Evolutionary conservation across 2,888 invertebrate species (phyloP), one percentile per base, ranked within the genome.

Genomic region (Luffia ferchaultella): DNA sequence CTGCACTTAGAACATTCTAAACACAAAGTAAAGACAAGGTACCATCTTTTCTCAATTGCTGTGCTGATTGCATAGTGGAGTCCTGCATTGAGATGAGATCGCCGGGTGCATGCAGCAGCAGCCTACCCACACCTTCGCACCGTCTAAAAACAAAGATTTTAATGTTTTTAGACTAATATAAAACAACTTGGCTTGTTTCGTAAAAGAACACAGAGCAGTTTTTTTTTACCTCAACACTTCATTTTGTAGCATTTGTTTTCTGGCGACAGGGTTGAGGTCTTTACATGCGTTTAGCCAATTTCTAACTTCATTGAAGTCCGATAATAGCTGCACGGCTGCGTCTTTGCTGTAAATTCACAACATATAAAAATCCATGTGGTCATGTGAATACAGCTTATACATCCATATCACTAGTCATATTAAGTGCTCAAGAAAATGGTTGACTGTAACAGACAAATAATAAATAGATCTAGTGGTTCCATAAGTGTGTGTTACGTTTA

Each of bases 41-140:
- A 79, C 84, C 76, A 56, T 80, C 76, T 64, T 73, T 77, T n/a
- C 75, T 64, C 48, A 71, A 59, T 47, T 67, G 70, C 50, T 76
- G 75, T 1, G 73, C 73, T 3, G 79, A 72, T 55, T 79, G 82
- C 73, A 73, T 64, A 0, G 79, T 79, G 2, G 82, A 78, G 40
- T 76, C 87, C 61, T 71, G 85, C 87, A 95, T 95, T 41, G 91
- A 90, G 57, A 95, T 91, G n/a, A 91, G 85, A 65, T 95, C 94
- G 0, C 93, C 94, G 0, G 93, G 94, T 58, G 91, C 91, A 53
- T 94, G 87, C 1, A 94, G 76, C 42, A 95, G 75, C 49, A 95
- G 77, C 55, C 91, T 86, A 0, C 95, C 94, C 0, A 95, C 95
- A 0, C 95, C 95, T 74, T 95, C 94, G 66, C 95, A 95, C 62